phyloP scores from a whole-genome alignment of 92 coral and sea anemone genomes.

The Phenganax stokvisi region DNA sequence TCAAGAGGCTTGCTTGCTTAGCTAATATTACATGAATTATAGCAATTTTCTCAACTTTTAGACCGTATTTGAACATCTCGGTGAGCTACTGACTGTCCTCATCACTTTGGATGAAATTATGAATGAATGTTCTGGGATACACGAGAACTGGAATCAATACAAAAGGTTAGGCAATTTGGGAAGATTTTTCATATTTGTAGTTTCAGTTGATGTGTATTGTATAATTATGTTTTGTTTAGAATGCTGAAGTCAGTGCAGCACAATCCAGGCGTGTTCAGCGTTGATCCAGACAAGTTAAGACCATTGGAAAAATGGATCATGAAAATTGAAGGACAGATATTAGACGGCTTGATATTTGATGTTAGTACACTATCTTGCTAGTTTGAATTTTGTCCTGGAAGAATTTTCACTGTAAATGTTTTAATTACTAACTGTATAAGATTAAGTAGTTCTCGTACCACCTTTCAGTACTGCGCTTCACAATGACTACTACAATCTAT shows the following conservation, averaged over 20 bases:
- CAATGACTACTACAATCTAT: not conserved
- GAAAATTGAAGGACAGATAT: slow-evolving; percentile 93
- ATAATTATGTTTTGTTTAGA: slow-evolving; percentile 33
- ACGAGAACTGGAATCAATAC: slow-evolving; percentile 92
- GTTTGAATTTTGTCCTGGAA: not conserved
- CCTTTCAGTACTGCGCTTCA: too few relatives aligned
- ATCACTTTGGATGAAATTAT: slow-evolving; percentile 84
- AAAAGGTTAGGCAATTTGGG: slow-evolving; percentile 52
- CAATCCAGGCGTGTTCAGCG: slow-evolving; percentile 85
- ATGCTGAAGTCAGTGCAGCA: slow-evolving; percentile 90
- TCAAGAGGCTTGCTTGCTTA: too few relatives aligned
- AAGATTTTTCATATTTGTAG: not conserved
- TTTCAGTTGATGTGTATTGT: not conserved
- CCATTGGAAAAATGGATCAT: slow-evolving; percentile 89
- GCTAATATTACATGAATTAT: not conserved
- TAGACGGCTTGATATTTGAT: slow-evolving; percentile 83
- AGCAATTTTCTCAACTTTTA: slow-evolving; percentile 22
- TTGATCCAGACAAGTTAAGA: slow-evolving; percentile 77
- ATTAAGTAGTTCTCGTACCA: too few relatives aligned
- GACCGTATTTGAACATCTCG: slow-evolving; percentile 98
- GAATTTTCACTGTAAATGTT: not conserved
- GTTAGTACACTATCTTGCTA: not conserved
- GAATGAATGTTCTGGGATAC: slow-evolving; percentile 83
- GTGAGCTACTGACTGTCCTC: slow-evolving; percentile 67
- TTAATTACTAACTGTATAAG: too few relatives aligned